phyloP scores from a whole-genome alignment of 2,113 vertebrate species.

The Oxyura jamaicensis region DNA sequence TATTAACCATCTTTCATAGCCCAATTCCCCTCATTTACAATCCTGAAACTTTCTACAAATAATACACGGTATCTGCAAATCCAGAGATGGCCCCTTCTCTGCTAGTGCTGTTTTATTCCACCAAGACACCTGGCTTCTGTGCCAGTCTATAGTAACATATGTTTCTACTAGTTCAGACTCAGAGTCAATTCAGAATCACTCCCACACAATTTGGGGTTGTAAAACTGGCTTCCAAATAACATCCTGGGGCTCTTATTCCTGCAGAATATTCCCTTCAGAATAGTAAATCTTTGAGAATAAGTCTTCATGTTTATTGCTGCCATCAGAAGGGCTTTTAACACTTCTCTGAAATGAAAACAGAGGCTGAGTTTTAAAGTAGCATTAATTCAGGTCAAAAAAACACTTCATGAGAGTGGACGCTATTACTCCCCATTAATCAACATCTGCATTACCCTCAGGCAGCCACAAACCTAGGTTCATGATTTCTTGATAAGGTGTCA shows the following conservation, averaged over 20 bases:
- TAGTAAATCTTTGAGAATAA: not conserved
- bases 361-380: slow-evolving; percentile 10
- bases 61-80: not conserved
- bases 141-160: not conserved
- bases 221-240: not conserved
- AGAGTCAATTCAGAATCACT: not conserved
- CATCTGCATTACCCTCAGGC: not conserved
- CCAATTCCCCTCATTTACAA: not conserved
- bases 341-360: not conserved
- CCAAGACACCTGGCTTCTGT: not conserved
- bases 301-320: not conserved
- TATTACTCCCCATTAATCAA: not conserved
- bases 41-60: not conserved
- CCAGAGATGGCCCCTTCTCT: not conserved
- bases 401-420: not conserved
- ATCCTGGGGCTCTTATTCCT: not conserved
- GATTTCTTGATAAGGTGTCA: not conserved
- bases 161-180: not conserved
- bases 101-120: not conserved
- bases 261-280: not conserved
- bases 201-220: not conserved
- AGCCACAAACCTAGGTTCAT: not conserved
- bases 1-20: not conserved
- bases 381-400: not conserved
- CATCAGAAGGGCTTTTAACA: not conserved